These are phyloP conservation scores for Scaptomyza flava DNA, from an alignment of 2,888 invertebrate genomes.

Conservation along the genomic window DNA sequence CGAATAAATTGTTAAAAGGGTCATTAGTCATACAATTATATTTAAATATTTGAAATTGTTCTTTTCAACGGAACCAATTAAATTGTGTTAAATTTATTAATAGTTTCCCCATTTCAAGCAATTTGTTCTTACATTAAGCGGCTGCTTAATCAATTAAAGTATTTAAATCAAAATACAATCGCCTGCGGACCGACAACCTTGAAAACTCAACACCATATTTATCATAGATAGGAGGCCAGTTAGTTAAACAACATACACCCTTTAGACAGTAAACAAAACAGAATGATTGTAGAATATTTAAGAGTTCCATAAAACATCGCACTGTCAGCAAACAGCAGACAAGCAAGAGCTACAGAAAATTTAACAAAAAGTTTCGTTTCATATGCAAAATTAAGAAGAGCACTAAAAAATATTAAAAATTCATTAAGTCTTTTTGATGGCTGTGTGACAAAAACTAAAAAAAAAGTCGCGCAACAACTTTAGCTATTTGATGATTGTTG, in stretches of 20 bases:
- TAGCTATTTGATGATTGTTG: conserved; percentile 1
- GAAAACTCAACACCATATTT: conserved; percentile 31
- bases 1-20: too few relatives aligned
- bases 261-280: conserved; percentile 44
- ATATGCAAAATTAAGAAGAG: conserved; percentile 55
- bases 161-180: conserved; percentile 11
- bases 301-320: conserved; percentile 23
- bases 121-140: too few relatives aligned
- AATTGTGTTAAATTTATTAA: too few relatives aligned
- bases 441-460: conserved; percentile 34
- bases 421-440: conserved; percentile 57
- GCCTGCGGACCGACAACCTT: conserved; percentile 43
- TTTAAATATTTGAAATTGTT: too few relatives aligned
- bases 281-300: conserved; percentile 57
- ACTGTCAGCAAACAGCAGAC: conserved; percentile 12
- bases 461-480: conserved; percentile 33
- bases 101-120: too few relatives aligned
- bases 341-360: conserved; percentile 1
- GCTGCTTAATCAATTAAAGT: not conserved
- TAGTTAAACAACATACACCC: conserved; percentile 13
- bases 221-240: conserved; percentile 17
- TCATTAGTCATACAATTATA: too few relatives aligned
- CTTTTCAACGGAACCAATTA: too few relatives aligned
- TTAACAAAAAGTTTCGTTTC: conserved; percentile 59
- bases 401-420: conserved; percentile 26